These are phyloP conservation scores for Peromyscus leucopus DNA, from an alignment of 2,113 vertebrate genomes.

Conservation along the genomic window DNA sequence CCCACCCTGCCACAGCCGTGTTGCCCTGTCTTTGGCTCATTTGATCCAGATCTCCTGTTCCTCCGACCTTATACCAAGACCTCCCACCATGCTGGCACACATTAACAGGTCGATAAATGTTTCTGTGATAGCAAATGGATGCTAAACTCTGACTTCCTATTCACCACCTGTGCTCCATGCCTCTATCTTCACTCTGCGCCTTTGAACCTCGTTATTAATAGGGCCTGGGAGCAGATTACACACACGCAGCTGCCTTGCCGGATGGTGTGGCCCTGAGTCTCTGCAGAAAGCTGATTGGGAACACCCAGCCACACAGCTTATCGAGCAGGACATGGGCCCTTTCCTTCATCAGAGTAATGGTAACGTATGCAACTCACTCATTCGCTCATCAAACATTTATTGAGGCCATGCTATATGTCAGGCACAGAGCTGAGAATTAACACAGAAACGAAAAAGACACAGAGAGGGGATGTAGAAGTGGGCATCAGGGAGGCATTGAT, in stretches of 20 bases:
- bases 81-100: not conserved
- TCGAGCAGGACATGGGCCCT: not conserved
- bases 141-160: not conserved
- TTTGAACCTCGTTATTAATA: slow-evolving; percentile 57
- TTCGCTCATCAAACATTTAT: slow-evolving; percentile 17
- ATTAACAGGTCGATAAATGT: slow-evolving; percentile 54
- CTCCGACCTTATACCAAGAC: slow-evolving; percentile 12
- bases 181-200: slow-evolving; percentile 28
- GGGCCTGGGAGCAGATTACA: slow-evolving; percentile 20
- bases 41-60: not conserved
- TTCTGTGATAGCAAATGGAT: slow-evolving; percentile 37
- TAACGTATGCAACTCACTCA: not conserved
- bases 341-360: not conserved
- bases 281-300: not conserved
- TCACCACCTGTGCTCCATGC: not conserved
- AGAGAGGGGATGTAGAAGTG: not conserved
- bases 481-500: not conserved
- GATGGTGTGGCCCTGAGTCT: not conserved
- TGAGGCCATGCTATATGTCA: not conserved
- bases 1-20: not conserved
- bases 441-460: not conserved
- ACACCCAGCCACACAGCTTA: slow-evolving; percentile 1
- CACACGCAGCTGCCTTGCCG: slow-evolving; percentile 3
- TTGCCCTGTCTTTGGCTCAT: not conserved
- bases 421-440: not conserved